Evolutionary conservation across 1,140 invertebrate species (phyloP), one percentile per base, ranked within the genome.

Genomic region (Drosophila serrata): DNA sequence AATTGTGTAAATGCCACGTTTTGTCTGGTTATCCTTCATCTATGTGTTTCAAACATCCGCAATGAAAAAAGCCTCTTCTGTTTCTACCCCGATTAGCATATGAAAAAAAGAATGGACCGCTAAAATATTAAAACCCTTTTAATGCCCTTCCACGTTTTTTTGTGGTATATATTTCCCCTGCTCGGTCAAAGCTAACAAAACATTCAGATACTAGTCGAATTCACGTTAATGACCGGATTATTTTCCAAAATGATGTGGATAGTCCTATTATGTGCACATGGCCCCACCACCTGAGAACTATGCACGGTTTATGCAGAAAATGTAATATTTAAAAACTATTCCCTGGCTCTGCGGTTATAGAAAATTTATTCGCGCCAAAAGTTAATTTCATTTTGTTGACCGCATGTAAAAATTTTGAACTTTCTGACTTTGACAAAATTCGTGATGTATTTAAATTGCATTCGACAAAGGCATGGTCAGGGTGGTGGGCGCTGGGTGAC

Each of bases 361-460:
- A 46, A 65, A 80, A 77, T 68, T 48, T 78, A 61, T 74, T 48
- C 68, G 56, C 74, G 48, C 77, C 58, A 70, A 81, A 86, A 85
- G 82, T 85, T 85, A 85, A 85, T 85, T 85, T 80, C 59, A 85
- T 77, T 85, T 73, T 55, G 72, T 55, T 55, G 68, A 86, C 81
- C 81, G 74, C 81, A 85, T 81, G 68, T 81, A 57, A 17, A 77
- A 77, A 81, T 78, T 68, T 64, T 58, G 29, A 74, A 85, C 82
- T 86, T 74, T 86, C 58, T 59, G 82, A 74, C 77, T 85, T 85
- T 85, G 73, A 79, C 68, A 74, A 75, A 57, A 70, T 70, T 75
- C 58, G 37, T 49, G 35, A 51, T 19, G 29, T 33, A 33, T 43
- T 57, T 39, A 60, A 57, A 64, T 64, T 48, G 61, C 61, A 51